Evolutionary conservation across 1,140 invertebrate species (phyloP).

Genomic region (Meloidogyne exigua): DNA sequence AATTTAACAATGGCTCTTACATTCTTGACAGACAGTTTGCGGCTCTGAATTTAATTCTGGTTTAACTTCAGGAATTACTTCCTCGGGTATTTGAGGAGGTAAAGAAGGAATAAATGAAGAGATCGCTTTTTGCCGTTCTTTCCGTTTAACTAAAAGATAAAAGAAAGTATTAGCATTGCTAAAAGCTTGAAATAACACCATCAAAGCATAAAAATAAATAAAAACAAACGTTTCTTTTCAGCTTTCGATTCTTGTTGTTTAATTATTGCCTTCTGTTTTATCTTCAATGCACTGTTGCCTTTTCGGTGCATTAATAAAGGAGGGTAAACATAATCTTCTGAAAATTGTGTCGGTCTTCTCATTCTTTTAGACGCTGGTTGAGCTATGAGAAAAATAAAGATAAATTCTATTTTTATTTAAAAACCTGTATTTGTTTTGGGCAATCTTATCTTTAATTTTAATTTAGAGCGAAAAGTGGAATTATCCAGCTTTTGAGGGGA

Average conservation of each 20-base stretch:
- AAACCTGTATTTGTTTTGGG: slow-evolving; percentile 1
- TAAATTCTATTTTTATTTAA: background rate
- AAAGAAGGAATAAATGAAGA: background rate
- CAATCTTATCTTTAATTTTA: slow-evolving; percentile 2
- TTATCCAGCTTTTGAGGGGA: background rate
- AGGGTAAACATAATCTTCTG: slow-evolving; percentile 21
- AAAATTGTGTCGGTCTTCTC: slow-evolving; percentile 3
- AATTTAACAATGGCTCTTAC: background rate
- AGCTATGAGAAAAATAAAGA: background rate
- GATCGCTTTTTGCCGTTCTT: background rate
- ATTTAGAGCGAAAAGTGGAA: background rate
- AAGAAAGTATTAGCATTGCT: background rate
- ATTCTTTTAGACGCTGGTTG: slow-evolving; percentile 6
- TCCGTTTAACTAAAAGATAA: background rate
- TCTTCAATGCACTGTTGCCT: background rate
- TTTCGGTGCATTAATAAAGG: background rate
- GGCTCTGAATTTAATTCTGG: background rate
- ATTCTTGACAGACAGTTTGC: background rate
- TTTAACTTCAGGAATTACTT: background rate
- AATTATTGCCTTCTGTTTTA: slow-evolving; percentile 1
- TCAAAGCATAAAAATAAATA: too few species aligned
- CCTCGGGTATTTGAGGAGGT: background rate
- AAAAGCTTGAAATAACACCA: background rate
- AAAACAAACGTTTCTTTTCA: background rate
- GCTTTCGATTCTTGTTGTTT: background rate